Base-by-base conservation (phyloP, 2,113 vertebrate genomes). In the Heterotilapia buettikoferi region DNA sequence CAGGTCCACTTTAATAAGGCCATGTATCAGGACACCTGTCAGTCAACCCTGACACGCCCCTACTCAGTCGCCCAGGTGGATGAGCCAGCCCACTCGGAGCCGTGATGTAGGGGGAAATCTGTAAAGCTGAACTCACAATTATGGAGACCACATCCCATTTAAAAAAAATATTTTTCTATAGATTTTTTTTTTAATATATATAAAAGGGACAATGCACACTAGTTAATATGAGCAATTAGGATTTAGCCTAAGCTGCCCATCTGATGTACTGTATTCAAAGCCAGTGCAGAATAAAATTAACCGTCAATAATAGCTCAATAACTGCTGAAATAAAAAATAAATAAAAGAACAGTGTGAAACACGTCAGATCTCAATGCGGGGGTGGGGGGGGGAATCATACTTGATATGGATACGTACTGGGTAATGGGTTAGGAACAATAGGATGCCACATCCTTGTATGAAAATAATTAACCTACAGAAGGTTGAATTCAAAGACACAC, bases 81-180 rank as follows among this genome's bases (percentile, higher is more conserved):
- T 40, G 38, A 40, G 38, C 4, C 38, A 4, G 4, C 29, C 31
- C 29, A 11, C 59, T 36, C 6, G 16, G 5, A 63, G 29, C 9
- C 16, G 59, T 33, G 18, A 11, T 19, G 0, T 19, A 61, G 16
- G 29, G 29, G 9, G 8, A 61, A 63, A 63, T 19, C 6, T 68
- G 63, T 14, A 40, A 68, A 68, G 11, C n/a, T 68, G 11, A 21
- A 68, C 63, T 68, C 36, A 68, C 36, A 68, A 40, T 13, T 9
- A 68, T 5, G 33, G 3, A 40, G 63, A 68, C n/a, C 36, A 68
- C 63, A 40, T 68, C 19, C 2, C 16, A 63, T 11, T 63, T 63
- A n/a, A n/a, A n/a, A n/a, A n/a, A n/a, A n/a, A n/a, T n/a, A 12
- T 63, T 19, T 63, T 63, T 63, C 18, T 63, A 63, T 63, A 19